A percentile compares a stretch with the other conserved stretches of the same genome.
Evolutionary conservation across 2,888 invertebrate species (phyloP).

Genomic region (Taphrorychus bicolor): DNA sequence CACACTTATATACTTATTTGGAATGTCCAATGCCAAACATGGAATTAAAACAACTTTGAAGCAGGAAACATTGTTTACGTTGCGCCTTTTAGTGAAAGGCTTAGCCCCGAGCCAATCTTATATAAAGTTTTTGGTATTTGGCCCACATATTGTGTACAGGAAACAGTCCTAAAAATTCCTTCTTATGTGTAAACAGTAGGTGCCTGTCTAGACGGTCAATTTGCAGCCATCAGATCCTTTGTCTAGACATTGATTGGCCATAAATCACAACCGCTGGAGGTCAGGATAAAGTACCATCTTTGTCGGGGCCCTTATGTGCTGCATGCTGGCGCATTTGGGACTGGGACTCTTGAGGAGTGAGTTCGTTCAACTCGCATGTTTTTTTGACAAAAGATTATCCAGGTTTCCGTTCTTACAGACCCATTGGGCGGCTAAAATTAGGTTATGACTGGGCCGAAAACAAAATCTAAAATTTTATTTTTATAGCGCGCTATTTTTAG

Average conservation of each 20-base stretch:
- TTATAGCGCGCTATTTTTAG: slow-evolving; percentile 33
- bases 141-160: not conserved
- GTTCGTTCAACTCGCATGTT: not conserved
- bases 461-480: slow-evolving; percentile 37
- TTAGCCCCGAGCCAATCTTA: slow-evolving; percentile 11
- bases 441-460: slow-evolving; percentile 29
- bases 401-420: not conserved
- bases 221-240: no score
- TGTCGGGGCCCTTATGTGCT: no score
- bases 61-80: slow-evolving; percentile 14
- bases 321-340: no score
- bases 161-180: not conserved
- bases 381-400: not conserved
- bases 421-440: slow-evolving; percentile 31
- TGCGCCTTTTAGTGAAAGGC: slow-evolving; percentile 12
- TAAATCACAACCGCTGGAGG: no score
- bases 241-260: no score
- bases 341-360: no score
- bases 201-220: not conserved
- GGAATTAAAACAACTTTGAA: not conserved
- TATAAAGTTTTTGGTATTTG: not conserved
- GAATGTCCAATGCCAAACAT: not conserved
- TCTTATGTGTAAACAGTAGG: not conserved
- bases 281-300: no score
- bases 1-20: not conserved